phyloP scores from a whole-genome alignment of 2,797 vertebrate species.

The Lemur catta region DNA sequence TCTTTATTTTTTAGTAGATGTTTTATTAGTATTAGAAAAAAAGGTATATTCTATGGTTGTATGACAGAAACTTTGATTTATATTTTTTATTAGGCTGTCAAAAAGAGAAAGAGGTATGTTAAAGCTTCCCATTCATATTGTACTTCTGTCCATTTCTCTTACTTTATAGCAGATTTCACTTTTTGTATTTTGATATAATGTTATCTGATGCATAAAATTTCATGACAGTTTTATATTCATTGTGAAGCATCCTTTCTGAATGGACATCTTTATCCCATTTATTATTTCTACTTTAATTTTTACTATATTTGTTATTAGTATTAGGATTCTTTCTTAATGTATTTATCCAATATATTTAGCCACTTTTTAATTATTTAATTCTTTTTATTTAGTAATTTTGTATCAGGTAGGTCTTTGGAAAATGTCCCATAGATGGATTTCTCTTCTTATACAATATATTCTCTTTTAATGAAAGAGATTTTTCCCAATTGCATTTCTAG shows the following conservation, averaged over 20 bases:
- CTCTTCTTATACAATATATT: not conserved
- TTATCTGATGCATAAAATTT: constrained; percentile 9
- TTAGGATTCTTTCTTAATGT: not conserved
- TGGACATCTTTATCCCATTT: not conserved
- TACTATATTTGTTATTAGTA: constrained; percentile 10
- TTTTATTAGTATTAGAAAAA: constrained; percentile 6
- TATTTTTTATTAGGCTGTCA: not conserved
- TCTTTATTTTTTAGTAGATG: not conserved
- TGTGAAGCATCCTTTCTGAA: constrained; percentile 23
- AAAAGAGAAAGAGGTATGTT: not conserved
- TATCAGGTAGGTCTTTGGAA: not conserved
- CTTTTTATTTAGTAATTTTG: constrained; percentile 7
- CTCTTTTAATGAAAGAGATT: not conserved
- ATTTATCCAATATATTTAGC: not conserved
- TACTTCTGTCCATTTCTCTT: not conserved
- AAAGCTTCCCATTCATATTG: not conserved
- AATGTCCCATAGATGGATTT: not conserved
- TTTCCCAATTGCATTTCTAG: not conserved
- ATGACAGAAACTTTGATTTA: constrained; percentile 31
- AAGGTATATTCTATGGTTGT: not conserved
- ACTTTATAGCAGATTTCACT: constrained; percentile 23
- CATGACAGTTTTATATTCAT: constrained; percentile 17
- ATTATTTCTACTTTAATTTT: constrained; percentile 30
- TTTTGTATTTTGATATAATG: constrained; percentile 27
- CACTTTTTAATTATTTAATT: not conserved